Percentiles rank a stretch among this genome's conserved stretches.
Evolutionary conservation across 1,140 invertebrate species (phyloP).

Genomic region (Heliconius congener): DNA sequence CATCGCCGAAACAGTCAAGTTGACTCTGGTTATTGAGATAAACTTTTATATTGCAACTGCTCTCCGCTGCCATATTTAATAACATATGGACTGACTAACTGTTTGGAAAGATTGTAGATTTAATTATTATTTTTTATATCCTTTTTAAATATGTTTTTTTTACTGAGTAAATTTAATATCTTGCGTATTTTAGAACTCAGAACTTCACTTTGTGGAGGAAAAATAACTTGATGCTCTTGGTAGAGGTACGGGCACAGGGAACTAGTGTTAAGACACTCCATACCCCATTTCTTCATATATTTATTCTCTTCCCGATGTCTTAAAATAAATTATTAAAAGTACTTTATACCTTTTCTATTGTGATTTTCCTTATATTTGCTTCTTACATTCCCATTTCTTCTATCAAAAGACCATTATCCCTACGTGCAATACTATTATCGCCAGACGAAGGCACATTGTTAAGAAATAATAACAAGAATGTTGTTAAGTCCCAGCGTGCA

Average conservation of each 20-base stretch:
- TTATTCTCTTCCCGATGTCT: no score
- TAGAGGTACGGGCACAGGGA: no score
- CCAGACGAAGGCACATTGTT: not conserved
- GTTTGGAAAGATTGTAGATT: not conserved
- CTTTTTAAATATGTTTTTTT: not conserved
- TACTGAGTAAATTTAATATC: not conserved
- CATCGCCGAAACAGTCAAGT: not conserved
- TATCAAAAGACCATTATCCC: conserved; percentile 9
- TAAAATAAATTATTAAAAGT: no score
- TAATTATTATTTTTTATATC: not conserved
- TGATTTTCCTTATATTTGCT: not conserved
- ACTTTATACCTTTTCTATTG: not conserved
- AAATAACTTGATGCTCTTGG: not conserved
- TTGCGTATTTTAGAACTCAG: not conserved
- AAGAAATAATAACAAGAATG: conserved; percentile 18
- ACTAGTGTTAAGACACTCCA: no score
- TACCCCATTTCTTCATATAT: no score
- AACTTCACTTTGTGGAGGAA: not conserved
- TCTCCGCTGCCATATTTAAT: not conserved
- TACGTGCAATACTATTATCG: conserved; percentile 16
- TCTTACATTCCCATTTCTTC: not conserved
- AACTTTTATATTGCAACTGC: conserved; percentile 1
- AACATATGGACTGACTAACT: not conserved
- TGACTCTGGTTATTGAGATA: conserved; percentile 11
- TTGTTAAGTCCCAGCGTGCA: not conserved